Evolutionary conservation across 2,113 vertebrate genomes (phyloP).

Genomic region (Oncorhynchus gorbuscha): DNA sequence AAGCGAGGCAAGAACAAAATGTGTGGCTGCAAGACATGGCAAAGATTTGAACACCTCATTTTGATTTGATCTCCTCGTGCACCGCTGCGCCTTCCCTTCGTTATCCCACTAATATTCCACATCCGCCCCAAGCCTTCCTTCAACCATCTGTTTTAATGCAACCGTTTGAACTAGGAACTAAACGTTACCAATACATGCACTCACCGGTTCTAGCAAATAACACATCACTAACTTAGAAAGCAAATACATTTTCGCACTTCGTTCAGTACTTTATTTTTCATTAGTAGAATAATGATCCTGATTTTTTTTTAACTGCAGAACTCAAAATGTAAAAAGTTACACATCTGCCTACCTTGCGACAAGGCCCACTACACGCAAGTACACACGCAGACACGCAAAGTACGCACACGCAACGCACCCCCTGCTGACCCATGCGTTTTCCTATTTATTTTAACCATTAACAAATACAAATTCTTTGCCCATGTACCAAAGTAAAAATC

Average conservation of each 20-base stretch:
- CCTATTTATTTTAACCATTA: background rate
- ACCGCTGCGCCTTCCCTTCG: slow-evolving; percentile 39
- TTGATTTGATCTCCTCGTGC: slow-evolving; percentile 40
- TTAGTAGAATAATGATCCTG: no score
- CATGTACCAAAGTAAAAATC: slow-evolving; percentile 9
- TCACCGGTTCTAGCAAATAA: slow-evolving; percentile 12
- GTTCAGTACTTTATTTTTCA: background rate
- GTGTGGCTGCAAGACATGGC: slow-evolving; percentile 27
- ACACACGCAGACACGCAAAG: background rate
- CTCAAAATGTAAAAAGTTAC: no score
- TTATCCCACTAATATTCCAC: slow-evolving; percentile 64
- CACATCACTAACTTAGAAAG: background rate
- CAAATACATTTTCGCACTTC: background rate
- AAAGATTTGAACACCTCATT: slow-evolving; percentile 50
- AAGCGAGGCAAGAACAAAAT: slow-evolving; percentile 23
- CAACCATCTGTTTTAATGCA: slow-evolving; percentile 62
- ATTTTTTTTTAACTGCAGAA: no score
- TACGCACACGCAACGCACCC: background rate
- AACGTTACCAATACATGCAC: slow-evolving; percentile 1
- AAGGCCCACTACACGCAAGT: background rate
- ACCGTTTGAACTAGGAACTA: slow-evolving; percentile 34
- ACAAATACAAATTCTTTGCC: background rate
- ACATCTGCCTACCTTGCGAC: no score
- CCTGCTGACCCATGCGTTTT: slow-evolving; percentile 7
- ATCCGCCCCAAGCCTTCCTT: slow-evolving; percentile 52